Evolutionary conservation across 2,888 invertebrate species (phyloP).

Genomic region (Apocheima hispidaria): DNA sequence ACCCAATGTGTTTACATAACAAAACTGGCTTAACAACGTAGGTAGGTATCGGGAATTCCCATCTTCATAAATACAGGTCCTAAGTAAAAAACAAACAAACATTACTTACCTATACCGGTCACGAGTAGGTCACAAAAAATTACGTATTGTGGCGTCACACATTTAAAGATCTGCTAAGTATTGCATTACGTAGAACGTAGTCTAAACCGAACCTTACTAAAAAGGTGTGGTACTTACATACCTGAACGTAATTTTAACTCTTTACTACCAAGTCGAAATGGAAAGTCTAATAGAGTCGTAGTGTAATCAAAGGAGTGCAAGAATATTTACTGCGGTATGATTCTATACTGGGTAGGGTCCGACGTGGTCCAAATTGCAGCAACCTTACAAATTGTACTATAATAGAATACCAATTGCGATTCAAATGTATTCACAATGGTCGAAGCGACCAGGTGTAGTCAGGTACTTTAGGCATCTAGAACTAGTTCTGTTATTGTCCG

Average conservation of each 20-base stretch:
- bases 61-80: conserved; percentile 6
- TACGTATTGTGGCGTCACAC: conserved; percentile 29
- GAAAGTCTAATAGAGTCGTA: neutral
- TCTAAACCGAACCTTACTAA: conserved; percentile 33
- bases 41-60: conserved; percentile 6
- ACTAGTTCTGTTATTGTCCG: conserved; percentile 13
- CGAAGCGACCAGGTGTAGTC: conserved; percentile 44
- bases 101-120: conserved; percentile 11
- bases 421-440: conserved; percentile 52
- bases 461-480: conserved; percentile 44
- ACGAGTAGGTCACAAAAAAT: conserved; percentile 25
- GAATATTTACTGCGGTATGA: conserved; percentile 8
- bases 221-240: conserved; percentile 24
- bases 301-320: neutral
- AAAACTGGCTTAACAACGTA: neutral
- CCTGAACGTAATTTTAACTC: neutral
- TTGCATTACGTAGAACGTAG: conserved; percentile 19
- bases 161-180: conserved; percentile 7
- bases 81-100: conserved; percentile 28
- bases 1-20: neutral
- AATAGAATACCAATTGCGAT: conserved; percentile 60
- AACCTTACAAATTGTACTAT: conserved; percentile 48
- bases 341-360: conserved; percentile 7
- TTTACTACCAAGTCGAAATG: conserved; percentile 10
- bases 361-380: conserved; percentile 45